Conservation (phyloP, 2,113 vertebrate species). For the Chitala chitala region DNA sequence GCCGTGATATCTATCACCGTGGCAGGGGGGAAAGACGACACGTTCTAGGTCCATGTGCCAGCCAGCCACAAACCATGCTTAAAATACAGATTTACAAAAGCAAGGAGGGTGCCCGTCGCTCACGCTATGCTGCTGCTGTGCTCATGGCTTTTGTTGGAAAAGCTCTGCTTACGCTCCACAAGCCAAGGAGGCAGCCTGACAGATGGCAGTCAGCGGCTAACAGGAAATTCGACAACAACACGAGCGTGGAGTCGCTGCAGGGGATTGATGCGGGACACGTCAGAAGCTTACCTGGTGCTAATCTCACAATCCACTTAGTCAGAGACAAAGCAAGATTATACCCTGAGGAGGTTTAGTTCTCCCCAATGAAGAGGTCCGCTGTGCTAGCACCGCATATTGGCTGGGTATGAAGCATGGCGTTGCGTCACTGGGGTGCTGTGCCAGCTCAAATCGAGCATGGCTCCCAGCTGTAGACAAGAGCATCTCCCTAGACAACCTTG, state of each 20-base stretch:
- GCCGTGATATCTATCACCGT: neutral
- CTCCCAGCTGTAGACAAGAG: too few relatives aligned
- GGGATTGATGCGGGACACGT: conserved; percentile 57
- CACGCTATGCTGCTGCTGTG: conserved; percentile 21
- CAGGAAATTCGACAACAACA: conserved; percentile 61
- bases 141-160: conserved; percentile 27
- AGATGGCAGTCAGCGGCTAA: conserved; percentile 60
- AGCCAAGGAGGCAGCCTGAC: conserved; percentile 64
- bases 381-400: too few relatives aligned
- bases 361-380: too few relatives aligned
- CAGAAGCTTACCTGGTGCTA: conserved; percentile 68
- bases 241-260: conserved; percentile 51
- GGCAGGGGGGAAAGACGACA: neutral
- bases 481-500: too few relatives aligned
- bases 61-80: neutral
- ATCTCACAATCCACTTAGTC: conserved; percentile 53
- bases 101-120: conserved; percentile 34
- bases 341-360: conserved; percentile 39
- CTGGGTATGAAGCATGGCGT: too few relatives aligned
- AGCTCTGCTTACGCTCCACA: conserved; percentile 50
- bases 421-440: neutral
- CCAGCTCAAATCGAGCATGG: neutral
- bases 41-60: neutral
- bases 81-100: too few relatives aligned
- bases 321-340: conserved; percentile 64